Conservation (phyloP, 2,113 vertebrate species). For the Amphiprion percula region DNA sequence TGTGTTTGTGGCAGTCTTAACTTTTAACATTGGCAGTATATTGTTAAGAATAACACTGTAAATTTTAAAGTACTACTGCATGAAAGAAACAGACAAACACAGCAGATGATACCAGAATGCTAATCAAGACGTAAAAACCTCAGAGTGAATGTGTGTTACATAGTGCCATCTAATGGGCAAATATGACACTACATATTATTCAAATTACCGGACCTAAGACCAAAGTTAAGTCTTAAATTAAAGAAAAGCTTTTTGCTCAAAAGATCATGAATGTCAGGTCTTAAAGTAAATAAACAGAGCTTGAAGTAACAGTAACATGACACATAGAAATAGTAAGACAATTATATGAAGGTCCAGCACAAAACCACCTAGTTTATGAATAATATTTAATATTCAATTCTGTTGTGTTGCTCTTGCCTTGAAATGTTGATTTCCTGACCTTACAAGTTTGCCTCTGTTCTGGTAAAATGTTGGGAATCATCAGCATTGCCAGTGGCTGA, state of each 20-base stretch:
- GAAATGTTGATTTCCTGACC: constrained; percentile 3
- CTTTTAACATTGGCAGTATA: constrained; percentile 47
- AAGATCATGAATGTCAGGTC: constrained; percentile 9
- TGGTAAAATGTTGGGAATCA: neutral
- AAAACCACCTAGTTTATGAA: neutral
- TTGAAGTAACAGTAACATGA: constrained; percentile 21
- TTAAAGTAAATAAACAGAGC: neutral
- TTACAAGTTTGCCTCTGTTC: constrained; percentile 1
- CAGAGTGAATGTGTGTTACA: constrained; percentile 24
- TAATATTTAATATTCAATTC: neutral
- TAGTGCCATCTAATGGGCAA: constrained; percentile 63
- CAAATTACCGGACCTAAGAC: neutral
- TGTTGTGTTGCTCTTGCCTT: constrained; percentile 22
- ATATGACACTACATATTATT: constrained; percentile 25
- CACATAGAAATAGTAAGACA: constrained; percentile 21
- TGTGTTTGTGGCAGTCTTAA: constrained; percentile 42
- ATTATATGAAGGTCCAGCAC: constrained; percentile 11
- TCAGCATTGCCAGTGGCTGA: constrained; percentile 11
- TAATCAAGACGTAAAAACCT: neutral
- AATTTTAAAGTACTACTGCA: neutral
- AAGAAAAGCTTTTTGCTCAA: neutral
- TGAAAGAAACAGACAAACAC: constrained; percentile 15
- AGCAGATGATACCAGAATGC: constrained; percentile 6
- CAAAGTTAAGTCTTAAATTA: neutral
- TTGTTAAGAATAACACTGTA: neutral